Evolutionary conservation across 2,113 vertebrate species (phyloP).

Genomic region (Plestiodon gilberti): DNA sequence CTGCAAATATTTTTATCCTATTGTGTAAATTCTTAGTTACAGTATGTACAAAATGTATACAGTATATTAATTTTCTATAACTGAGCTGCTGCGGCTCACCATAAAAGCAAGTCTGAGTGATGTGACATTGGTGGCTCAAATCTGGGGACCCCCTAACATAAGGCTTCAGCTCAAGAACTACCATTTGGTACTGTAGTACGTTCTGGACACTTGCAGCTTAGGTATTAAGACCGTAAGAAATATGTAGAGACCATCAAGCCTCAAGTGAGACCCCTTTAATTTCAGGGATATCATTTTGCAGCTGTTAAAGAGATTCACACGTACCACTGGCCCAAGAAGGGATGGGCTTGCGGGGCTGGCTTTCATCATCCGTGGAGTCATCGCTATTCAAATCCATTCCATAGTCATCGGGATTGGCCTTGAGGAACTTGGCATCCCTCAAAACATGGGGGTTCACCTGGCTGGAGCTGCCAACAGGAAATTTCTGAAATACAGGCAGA

Average conservation of each 20-base stretch:
- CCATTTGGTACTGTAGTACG: neutral
- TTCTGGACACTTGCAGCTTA: accelerated
- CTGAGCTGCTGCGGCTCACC: too few relatives aligned
- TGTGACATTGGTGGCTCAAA: too few relatives aligned
- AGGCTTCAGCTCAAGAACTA: neutral
- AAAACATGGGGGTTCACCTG: conserved; percentile 74
- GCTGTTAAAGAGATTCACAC: neutral
- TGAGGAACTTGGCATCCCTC: neutral
- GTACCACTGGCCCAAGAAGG: conserved; percentile 91
- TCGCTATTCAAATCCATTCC: conserved; percentile 97
- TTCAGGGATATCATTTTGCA: neutral
- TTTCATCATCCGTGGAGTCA: conserved; percentile 94
- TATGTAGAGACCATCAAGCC: neutral
- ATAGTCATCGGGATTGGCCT: conserved; percentile 80
- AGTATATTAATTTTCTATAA: too few relatives aligned
- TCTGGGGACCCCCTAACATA: too few relatives aligned
- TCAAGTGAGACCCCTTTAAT: neutral
- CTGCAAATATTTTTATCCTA: too few relatives aligned
- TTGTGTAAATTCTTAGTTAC: too few relatives aligned
- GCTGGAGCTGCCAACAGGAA: conserved; percentile 77
- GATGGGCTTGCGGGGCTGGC: conserved; percentile 89
- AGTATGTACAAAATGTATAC: too few relatives aligned
- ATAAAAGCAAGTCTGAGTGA: too few relatives aligned
- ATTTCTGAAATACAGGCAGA: conserved; percentile 61
- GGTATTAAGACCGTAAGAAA: accelerated